phyloP scores from a whole-genome alignment of 2,888 invertebrate species.

The Tineola bisselliella region DNA sequence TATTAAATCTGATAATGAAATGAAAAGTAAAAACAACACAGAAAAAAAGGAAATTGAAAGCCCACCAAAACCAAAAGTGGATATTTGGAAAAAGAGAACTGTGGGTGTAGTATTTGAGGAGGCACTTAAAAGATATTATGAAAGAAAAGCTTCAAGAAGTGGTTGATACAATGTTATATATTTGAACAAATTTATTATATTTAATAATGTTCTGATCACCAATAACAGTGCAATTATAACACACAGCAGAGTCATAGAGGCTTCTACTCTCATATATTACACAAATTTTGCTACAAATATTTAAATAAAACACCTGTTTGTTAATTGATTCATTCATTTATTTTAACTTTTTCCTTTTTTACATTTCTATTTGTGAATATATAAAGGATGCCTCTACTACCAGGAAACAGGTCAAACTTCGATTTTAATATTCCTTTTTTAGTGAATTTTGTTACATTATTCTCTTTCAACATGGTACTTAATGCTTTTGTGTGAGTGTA shows the following conservation, averaged over 20 bases:
- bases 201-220: too few species aligned
- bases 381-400: slow-evolving; percentile 51
- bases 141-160: slow-evolving; percentile 72
- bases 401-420: slow-evolving; percentile 48
- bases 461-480: slow-evolving; percentile 41
- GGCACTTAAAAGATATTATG: slow-evolving; percentile 79
- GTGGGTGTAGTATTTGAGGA: slow-evolving; percentile 80
- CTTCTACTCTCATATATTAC: too few species aligned
- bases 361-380: slow-evolving; percentile 38
- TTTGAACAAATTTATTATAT: too few species aligned
- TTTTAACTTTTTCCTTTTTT: slow-evolving; percentile 7
- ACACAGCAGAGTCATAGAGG: too few species aligned
- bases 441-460: slow-evolving; percentile 35
- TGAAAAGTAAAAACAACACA: slow-evolving; percentile 22
- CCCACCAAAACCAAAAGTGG: slow-evolving; percentile 63
- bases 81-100: slow-evolving; percentile 87
- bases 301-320: not conserved
- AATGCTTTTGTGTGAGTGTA: slow-evolving; percentile 41
- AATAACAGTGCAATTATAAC: too few species aligned
- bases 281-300: too few species aligned
- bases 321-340: not conserved
- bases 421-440: slow-evolving; percentile 38
- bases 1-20: slow-evolving; percentile 19
- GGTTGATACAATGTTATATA: slow-evolving; percentile 20
- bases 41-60: slow-evolving; percentile 19